Evolutionary conservation across 2,113 vertebrate species (phyloP), one percentile per base, ranked within the genome.

Genomic region (Channa argus): DNA sequence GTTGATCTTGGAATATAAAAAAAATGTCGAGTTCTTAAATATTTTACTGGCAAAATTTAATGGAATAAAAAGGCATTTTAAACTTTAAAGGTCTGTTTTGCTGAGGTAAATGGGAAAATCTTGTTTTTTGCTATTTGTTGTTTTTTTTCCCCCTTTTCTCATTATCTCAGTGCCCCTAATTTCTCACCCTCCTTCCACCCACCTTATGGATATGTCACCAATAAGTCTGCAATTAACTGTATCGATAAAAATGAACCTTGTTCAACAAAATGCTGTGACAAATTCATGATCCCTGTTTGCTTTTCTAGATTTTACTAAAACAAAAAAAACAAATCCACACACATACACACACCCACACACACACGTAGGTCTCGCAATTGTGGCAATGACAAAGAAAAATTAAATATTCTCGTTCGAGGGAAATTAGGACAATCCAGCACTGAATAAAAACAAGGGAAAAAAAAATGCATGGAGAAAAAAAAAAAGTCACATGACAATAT

Each of bases 231-330:
- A 24, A 24, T 24, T 24, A 24, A 24, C 24, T 24, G 24, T 24
- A 24, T 24, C 24, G 24, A 24, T 24, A 24, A 24, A 24, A 24
- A 24, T 24, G 24, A 24, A 24, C 24, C 24, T 24, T 24, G 24
- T 24, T 24, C 24, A 24, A 24, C 24, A 24, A 24, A 24, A 24
- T 24, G 24, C 24, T 1, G 24, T 24, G 24, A 24, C 24, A 24
- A 24, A 24, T 24, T 24, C 24, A 24, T 24, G 24, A 24, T 24
- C 24, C 24, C 24, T 24, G 24, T 24, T 24, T 24, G 24, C 24
- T 24, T 79, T 83, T 39, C 8, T 7, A 14, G 8, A n/a, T 61
- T 74, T 84, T 64, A 74, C 49, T 54, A 54, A 39, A 66, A 64
- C 80, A 77, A 60, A 54, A 63, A 49, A 13, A 12, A 24, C 1